phyloP scores from a whole-genome alignment of 2,797 vertebrate species.

The Gobio occitaniae region DNA sequence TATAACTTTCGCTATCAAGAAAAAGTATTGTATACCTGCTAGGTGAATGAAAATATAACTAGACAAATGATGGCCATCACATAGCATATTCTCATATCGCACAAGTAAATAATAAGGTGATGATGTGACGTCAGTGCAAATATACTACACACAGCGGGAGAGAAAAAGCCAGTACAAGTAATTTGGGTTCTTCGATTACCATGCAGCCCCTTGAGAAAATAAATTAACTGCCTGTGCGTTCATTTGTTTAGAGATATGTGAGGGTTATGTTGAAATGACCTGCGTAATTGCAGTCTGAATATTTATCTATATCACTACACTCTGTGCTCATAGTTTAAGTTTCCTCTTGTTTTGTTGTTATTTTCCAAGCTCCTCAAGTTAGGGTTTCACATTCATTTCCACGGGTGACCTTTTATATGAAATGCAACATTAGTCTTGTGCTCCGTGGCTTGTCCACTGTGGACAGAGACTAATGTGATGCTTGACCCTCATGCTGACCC shows the following conservation, averaged over 20 bases:
- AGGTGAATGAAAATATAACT: background rate
- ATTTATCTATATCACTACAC: conserved; percentile 60
- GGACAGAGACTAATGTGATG: conserved; percentile 83
- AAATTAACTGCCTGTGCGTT: conserved; percentile 63
- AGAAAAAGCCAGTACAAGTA: conserved; percentile 69
- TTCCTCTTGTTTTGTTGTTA: conserved; percentile 35
- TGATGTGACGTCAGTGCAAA: conserved; percentile 67
- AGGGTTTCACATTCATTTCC: conserved; percentile 82
- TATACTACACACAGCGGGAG: conserved; percentile 38
- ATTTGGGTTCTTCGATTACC: conserved; percentile 70
- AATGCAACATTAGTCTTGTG: conserved; percentile 79
- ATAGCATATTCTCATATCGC: conserved; percentile 51
- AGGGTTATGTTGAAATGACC: conserved; percentile 63
- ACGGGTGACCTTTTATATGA: conserved; percentile 81
- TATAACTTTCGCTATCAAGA: background rate
- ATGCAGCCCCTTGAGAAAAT: conserved; percentile 62
- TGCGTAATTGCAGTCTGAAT: conserved; percentile 64
- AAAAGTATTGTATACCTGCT: background rate
- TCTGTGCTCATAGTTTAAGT: conserved; percentile 58
- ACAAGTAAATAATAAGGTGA: conserved; percentile 67
- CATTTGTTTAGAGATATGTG: conserved; percentile 68
- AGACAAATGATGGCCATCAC: conserved; percentile 13
- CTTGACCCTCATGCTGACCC: conserved; percentile 79
- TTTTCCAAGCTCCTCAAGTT: conserved; percentile 73
- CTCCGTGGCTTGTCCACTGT: conserved; percentile 74